phyloP scores from a whole-genome alignment of 2,113 vertebrate genomes.

The Oophaga pumilio region DNA sequence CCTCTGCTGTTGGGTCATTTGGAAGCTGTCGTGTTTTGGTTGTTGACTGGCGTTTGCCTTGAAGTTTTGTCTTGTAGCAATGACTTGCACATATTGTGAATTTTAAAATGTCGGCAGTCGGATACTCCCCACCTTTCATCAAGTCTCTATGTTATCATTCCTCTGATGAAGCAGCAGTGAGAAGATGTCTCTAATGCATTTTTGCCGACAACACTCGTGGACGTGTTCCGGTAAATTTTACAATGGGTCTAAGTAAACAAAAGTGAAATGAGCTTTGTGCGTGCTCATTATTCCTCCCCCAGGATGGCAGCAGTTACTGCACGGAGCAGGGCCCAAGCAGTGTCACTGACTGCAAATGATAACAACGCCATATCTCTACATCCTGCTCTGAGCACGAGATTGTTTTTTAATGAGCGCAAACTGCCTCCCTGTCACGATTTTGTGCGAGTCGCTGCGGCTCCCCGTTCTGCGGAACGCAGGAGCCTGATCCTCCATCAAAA shows the following conservation, averaged over 20 bases:
- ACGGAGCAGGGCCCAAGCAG: not conserved
- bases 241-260: slow-evolving; percentile 25
- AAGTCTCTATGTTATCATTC: slow-evolving; percentile 27
- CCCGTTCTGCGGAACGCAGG: slow-evolving; percentile 59
- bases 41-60: not conserved
- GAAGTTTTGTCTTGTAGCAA: not conserved
- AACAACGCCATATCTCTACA: slow-evolving; percentile 59
- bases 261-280: not conserved
- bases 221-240: slow-evolving; percentile 22
- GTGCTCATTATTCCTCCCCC: accelerated
- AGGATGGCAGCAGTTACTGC: not conserved
- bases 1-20: not conserved
- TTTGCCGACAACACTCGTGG: not conserved
- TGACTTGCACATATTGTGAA: slow-evolving; percentile 7
- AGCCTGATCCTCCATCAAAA: slow-evolving; percentile 70
- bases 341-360: slow-evolving; percentile 16
- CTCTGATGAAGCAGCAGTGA: not conserved
- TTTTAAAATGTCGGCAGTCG: not conserved
- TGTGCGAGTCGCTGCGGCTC: slow-evolving; percentile 62
- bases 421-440: slow-evolving; percentile 62
- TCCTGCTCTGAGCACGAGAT: slow-evolving; percentile 55
- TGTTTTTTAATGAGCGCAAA: slow-evolving; percentile 62
- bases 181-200: not conserved
- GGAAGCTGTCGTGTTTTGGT: not conserved
- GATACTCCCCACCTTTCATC: slow-evolving; percentile 9